Conservation (phyloP, 2,888 invertebrate species). For the Ethmia dodecea region DNA sequence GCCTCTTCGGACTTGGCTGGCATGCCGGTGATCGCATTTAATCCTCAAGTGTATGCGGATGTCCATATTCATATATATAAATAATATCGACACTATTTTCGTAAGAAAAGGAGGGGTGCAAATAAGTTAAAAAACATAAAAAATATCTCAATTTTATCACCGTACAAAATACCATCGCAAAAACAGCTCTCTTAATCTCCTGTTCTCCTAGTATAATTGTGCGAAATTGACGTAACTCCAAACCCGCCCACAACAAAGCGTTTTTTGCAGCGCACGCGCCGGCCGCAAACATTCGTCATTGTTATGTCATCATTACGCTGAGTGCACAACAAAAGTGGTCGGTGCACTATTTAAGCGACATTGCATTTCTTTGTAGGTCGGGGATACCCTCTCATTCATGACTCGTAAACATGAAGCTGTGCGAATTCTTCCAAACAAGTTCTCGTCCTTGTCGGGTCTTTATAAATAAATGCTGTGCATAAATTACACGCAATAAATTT, state of each 20-base stretch:
- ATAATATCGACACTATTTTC: no score
- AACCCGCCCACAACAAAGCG: slow-evolving; percentile 46
- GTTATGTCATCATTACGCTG: slow-evolving; percentile 63
- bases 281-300: slow-evolving; percentile 46
- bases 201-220: slow-evolving; percentile 68
- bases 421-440: slow-evolving; percentile 49
- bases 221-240: slow-evolving; percentile 72
- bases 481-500: no score
- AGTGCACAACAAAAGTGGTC: slow-evolving; percentile 59
- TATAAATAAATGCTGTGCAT: no score
- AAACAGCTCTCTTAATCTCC: slow-evolving; percentile 36
- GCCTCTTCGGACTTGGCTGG: no score
- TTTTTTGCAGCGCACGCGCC: slow-evolving; percentile 63
- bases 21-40: no score
- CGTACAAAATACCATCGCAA: no score
- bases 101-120: no score
- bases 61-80: no score
- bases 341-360: slow-evolving; percentile 41
- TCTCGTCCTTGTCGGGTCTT: slow-evolving; percentile 37
- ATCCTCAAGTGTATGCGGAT: no score
- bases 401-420: slow-evolving; percentile 21
- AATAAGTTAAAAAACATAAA: no score
- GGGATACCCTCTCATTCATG: slow-evolving; percentile 58
- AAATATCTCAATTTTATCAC: no score
- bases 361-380: slow-evolving; percentile 61